phyloP scores from a whole-genome alignment of 2,113 vertebrate genomes.

The Dissostichus mawsoni region DNA sequence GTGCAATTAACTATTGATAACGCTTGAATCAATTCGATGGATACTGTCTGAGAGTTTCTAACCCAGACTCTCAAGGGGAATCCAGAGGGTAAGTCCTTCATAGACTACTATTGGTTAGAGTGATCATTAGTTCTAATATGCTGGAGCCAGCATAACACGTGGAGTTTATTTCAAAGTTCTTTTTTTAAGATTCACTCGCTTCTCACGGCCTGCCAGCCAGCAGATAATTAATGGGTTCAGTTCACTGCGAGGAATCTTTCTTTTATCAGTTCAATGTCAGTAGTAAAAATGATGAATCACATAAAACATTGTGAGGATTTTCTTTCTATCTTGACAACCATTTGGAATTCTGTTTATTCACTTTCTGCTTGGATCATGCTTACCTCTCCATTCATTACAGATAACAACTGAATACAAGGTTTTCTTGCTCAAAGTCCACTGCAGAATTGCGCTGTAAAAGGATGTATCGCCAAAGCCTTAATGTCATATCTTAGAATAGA shows the following conservation, averaged over 20 bases:
- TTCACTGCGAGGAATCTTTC: conserved; percentile 3
- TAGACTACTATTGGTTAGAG: background rate
- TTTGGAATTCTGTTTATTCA: conserved; percentile 39
- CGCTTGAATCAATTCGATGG: conserved; percentile 35
- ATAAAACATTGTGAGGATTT: background rate
- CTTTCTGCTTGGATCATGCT: background rate
- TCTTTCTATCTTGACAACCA: background rate
- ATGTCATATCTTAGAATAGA: background rate
- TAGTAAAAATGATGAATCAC: conserved; percentile 8
- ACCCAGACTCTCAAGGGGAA: conserved; percentile 24
- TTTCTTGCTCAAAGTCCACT: conserved; percentile 10
- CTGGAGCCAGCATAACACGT: conserved; percentile 9
- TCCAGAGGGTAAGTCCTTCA: conserved; percentile 23
- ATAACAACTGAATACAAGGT: conserved; percentile 23
- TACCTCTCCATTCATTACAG: background rate
- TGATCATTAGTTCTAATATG: conserved; percentile 47
- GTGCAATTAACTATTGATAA: conserved; percentile 47
- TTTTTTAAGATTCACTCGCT: conserved; percentile 1
- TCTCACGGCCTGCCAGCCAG: background rate
- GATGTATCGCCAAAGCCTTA: conserved; percentile 2
- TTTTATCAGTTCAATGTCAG: conserved; percentile 51
- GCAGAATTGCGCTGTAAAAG: background rate
- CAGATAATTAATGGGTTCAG: conserved; percentile 26
- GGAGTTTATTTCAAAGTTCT: conserved; percentile 11
- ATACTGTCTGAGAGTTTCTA: conserved; percentile 30